Conservation (phyloP, 2,797 vertebrate genomes). For the Lacerta bilineata region DNA sequence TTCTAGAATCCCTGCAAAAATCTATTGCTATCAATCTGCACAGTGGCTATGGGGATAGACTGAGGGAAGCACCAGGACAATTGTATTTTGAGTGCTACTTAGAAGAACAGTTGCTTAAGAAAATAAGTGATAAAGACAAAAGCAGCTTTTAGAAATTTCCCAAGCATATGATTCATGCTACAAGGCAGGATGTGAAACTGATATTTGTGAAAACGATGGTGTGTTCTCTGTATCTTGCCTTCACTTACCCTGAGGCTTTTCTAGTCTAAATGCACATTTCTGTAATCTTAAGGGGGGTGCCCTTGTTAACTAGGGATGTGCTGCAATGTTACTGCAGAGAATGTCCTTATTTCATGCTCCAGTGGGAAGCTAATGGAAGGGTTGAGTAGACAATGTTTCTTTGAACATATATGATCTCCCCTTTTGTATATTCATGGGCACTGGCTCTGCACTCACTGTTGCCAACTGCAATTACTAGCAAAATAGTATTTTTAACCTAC, state of each 20-base stretch:
- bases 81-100: slow-evolving; percentile 16
- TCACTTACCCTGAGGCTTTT: slow-evolving; percentile 62
- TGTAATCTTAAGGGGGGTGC: slow-evolving; percentile 42
- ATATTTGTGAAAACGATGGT: slow-evolving; percentile 33
- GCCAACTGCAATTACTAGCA: neutral
- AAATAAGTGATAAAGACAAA: slow-evolving; percentile 43
- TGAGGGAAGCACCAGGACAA: slow-evolving; percentile 38
- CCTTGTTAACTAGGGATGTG: slow-evolving; percentile 50
- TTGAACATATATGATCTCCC: neutral
- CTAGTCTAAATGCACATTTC: slow-evolving; percentile 54
- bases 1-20: slow-evolving; percentile 36
- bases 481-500: slow-evolving; percentile 10
- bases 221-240: slow-evolving; percentile 46
- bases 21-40: neutral
- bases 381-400: neutral
- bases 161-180: slow-evolving; percentile 40
- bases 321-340: slow-evolving; percentile 50
- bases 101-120: slow-evolving; percentile 24
- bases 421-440: neutral
- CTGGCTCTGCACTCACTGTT: neutral
- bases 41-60: neutral
- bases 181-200: slow-evolving; percentile 50
- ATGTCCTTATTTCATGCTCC: slow-evolving; percentile 29
- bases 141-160: slow-evolving; percentile 53
- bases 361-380: neutral